phyloP scores from a whole-genome alignment of 2,888 invertebrate species.

The Muschampia plurimacula region DNA sequence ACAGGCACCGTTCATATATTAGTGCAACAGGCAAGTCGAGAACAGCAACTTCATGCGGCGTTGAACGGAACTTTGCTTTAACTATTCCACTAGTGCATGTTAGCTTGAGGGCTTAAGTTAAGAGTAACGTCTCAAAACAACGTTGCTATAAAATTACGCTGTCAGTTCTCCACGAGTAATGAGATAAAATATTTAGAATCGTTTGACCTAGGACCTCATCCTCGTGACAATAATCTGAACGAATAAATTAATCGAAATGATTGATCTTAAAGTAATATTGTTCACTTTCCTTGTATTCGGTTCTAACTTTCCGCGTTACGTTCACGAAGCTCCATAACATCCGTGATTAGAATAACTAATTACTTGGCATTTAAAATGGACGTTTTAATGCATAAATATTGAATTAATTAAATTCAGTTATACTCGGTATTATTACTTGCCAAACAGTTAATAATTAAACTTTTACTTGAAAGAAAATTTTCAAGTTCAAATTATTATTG shows the following conservation, averaged over 20 bases:
- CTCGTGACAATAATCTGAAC: not conserved
- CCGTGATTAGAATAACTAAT: too few species aligned
- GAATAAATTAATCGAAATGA: not conserved
- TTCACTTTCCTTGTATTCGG: not conserved
- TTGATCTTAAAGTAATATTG: too few species aligned
- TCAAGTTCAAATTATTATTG: too few species aligned
- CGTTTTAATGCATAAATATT: too few species aligned
- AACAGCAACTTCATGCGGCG: conserved; percentile 21
- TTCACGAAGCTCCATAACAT: too few species aligned
- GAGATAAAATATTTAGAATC: not conserved
- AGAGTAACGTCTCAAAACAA: conserved; percentile 12
- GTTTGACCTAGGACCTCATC: not conserved
- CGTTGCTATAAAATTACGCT: not conserved
- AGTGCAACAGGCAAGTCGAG: conserved; percentile 24
- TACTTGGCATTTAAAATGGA: too few species aligned
- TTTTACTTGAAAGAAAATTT: too few species aligned
- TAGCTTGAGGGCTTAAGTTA: conserved; percentile 50
- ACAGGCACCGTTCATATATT: not conserved
- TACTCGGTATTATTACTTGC: too few species aligned
- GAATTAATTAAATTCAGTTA: too few species aligned
- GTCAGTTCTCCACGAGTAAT: not conserved
- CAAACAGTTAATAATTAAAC: too few species aligned
- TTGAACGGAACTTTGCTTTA: conserved; percentile 60
- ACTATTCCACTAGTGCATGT: conserved; percentile 59
- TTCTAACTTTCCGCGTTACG: too few species aligned